Percentiles rank a stretch among this genome's conserved stretches.
phyloP scores from a whole-genome alignment of 1,140 invertebrate species.

The Ditylenchus dipsaci region DNA sequence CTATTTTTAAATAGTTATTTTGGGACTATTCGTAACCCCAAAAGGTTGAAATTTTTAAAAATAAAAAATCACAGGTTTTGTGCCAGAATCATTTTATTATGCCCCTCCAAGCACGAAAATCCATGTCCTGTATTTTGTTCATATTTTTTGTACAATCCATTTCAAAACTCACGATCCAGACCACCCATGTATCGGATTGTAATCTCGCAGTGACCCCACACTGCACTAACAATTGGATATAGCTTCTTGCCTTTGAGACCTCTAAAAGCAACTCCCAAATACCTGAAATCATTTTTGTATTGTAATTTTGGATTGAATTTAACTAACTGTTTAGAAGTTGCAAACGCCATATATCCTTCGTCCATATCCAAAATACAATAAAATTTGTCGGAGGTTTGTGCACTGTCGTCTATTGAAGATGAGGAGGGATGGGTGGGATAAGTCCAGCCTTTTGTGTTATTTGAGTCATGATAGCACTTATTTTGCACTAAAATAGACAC shows the following conservation, averaged over 20 bases:
- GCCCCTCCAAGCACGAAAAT: too few relatives aligned
- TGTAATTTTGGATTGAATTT: too few relatives aligned
- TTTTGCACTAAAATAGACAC: conserved; percentile 27
- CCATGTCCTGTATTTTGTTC: too few relatives aligned
- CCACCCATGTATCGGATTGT: conserved; percentile 97
- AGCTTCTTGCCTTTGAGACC: conserved; percentile 93
- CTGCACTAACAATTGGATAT: conserved; percentile 94
- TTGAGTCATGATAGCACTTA: conserved; percentile 40
- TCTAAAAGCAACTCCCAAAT: conserved; percentile 91
- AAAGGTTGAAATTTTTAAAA: too few relatives aligned
- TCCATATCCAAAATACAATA: conserved; percentile 98
- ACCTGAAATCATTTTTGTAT: conserved; percentile 59
- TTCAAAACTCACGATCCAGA: conserved; percentile 75
- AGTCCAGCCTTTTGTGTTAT: conserved; percentile 34
- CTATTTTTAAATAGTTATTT: too few relatives aligned
- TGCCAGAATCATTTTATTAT: too few relatives aligned
- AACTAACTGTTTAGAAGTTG: conserved; percentile 78
- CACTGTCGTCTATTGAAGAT: conserved; percentile 1
- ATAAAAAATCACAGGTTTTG: too few relatives aligned
- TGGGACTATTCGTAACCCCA: too few relatives aligned
- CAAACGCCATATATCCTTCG: conserved; percentile 94
- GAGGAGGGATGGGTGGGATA: conserved; percentile 19
- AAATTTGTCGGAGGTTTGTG: conserved; percentile 60
- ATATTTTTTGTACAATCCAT: too few relatives aligned
- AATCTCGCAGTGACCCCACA: conserved; percentile 99